Base-by-base conservation (phyloP, 2,888 invertebrate genomes). In the Auanema sp. region DNA sequence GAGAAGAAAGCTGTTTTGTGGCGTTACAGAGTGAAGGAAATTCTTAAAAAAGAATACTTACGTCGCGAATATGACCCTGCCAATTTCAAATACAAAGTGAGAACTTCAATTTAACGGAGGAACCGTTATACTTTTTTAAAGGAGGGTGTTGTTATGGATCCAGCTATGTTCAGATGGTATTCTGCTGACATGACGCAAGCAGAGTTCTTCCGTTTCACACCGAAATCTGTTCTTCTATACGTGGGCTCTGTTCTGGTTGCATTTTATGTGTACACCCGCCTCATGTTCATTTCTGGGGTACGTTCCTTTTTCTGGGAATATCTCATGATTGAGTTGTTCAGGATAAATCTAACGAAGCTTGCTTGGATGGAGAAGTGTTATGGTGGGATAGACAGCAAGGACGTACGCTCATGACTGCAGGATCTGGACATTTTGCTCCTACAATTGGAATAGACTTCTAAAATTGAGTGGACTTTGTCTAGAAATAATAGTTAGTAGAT, bases 101-200 rank as follows among this genome's bases (percentile, higher is more conserved):
- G 65, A 40, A 55, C 23, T 24, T n/a, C 16, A 5, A 6, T 42
- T 11, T 2, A 57, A 43, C 2, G n/a, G 8, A 11, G 14, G 21
- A 25, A 4, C 23, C 10, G 2, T 21, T 25, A 23, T 51, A 50
- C 40, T 18, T n/a, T n/a, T 25, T 61, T 74, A 44, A 18, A 80
- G 80, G 78, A 81, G 66, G 82, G 82, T 8, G 74, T 82, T n/a
- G 72, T 77, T 24, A 79, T 84, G 71, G 83, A 83, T 59, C 83
- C 83, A 6, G 80, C 83, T 3, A 79, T 83, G 79, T 83, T 84
- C 76, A 79, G 83, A 33, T 83, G 83, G 83, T 83, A 83, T 65
- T 79, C 83, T 8, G 77, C 79, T 43, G 81, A 83, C 59, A 83
- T 83, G 81, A 79, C 77, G 5, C 79, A 78, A 58, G 75, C 77